phyloP scores from a whole-genome alignment of 30 jellyfish, hydroid and myxozoan genomes.

The Catostylus mosaicus region DNA sequence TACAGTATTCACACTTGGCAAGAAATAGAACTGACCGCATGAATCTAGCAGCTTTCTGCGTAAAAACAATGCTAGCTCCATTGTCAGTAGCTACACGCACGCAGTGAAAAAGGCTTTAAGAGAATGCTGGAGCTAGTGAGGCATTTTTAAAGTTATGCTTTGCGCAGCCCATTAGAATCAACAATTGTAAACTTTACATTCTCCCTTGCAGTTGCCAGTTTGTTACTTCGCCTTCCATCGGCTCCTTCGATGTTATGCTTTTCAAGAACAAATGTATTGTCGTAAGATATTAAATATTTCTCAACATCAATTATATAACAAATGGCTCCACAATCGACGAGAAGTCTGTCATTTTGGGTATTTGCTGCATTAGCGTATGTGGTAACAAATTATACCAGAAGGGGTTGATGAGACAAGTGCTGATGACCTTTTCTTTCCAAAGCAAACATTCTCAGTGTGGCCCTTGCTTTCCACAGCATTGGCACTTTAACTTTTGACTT shows the following conservation, averaged over 20 bases:
- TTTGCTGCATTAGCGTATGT: constrained; percentile 32
- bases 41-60: constrained; percentile 19
- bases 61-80: constrained; percentile 35
- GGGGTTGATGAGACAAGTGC: constrained; percentile 16
- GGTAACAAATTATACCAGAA: constrained; percentile 17
- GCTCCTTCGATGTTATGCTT: constrained; percentile 35
- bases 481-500: constrained; percentile 57
- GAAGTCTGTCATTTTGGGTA: neutral
- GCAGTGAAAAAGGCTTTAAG: constrained; percentile 49
- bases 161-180: constrained; percentile 27
- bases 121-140: constrained; percentile 44
- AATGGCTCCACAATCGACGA: constrained; percentile 60
- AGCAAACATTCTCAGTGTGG: constrained; percentile 49
- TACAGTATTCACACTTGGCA: constrained; percentile 26
- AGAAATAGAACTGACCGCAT: constrained; percentile 35
- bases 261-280: constrained; percentile 14
- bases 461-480: constrained; percentile 46
- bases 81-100: constrained; percentile 61
- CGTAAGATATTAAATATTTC: constrained; percentile 2
- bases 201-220: constrained; percentile 57
- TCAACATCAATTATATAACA: constrained; percentile 10
- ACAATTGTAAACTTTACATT: constrained; percentile 43
- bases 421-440: constrained; percentile 15
- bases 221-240: constrained; percentile 59
- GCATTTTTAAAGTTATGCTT: constrained; percentile 49